Percentiles rank a stretch among this genome's conserved stretches.
Evolutionary conservation across 2,797 vertebrate species (phyloP).

Genomic region (Catharus ustulatus): DNA sequence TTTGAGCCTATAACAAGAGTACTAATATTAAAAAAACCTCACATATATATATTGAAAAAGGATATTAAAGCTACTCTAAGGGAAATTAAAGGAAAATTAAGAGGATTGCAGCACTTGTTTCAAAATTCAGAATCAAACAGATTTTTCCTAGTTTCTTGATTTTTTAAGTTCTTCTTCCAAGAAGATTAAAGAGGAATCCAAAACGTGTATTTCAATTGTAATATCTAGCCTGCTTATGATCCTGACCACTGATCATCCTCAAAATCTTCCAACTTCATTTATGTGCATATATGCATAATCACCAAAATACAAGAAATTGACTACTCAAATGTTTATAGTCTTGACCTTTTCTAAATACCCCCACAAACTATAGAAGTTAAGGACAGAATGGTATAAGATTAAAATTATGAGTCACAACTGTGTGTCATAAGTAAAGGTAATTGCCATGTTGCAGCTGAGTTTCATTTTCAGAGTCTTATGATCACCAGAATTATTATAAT

Average conservation of each 20-base stretch:
- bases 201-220: not conserved
- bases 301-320: not conserved
- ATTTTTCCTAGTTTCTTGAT: not conserved
- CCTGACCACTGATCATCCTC: not conserved
- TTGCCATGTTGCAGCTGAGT: not conserved
- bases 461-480: not conserved
- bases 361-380: not conserved
- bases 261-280: not conserved
- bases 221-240: not conserved
- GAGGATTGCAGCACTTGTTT: not conserved
- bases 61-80: not conserved
- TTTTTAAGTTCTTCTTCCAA: not conserved
- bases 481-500: not conserved
- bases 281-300: not conserved
- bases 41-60: not conserved
- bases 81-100: not conserved
- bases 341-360: not conserved
- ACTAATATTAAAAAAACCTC: not conserved
- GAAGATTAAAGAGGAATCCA: not conserved
- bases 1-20: not conserved
- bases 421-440: not conserved
- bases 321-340: not conserved
- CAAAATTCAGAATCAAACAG: not conserved
- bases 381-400: not conserved
- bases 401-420: not conserved